Evolutionary conservation across 92 coral and sea anemone species (phyloP).

Genomic region (Epizoanthus illoricatus): DNA sequence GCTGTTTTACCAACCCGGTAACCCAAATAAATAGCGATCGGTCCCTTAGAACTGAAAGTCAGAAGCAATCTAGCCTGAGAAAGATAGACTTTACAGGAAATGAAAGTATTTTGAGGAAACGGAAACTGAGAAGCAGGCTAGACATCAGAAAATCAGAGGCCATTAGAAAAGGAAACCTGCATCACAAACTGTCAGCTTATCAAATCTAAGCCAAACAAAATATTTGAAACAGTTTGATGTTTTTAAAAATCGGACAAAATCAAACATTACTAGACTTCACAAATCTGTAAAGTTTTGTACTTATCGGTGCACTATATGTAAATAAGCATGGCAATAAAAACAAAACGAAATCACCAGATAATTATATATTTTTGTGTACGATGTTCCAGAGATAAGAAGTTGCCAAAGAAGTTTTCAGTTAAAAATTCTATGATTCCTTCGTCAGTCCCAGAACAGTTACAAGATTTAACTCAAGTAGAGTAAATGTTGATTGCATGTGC

Average conservation of each 20-base stretch:
- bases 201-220: neutral
- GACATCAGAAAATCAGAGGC: slow-evolving; percentile 20
- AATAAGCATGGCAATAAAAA: slow-evolving; percentile 55
- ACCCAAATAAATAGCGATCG: neutral
- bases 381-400: slow-evolving; percentile 45
- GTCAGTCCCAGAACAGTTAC: slow-evolving; percentile 40
- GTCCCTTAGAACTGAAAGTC: neutral
- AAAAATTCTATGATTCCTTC: slow-evolving; percentile 45
- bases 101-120: neutral
- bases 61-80: slow-evolving; percentile 37
- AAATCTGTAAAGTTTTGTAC: slow-evolving; percentile 44
- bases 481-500: slow-evolving; percentile 50
- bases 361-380: slow-evolving; percentile 49
- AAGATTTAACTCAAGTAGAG: slow-evolving; percentile 50
- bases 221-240: slow-evolving; percentile 49
- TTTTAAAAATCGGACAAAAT: slow-evolving; percentile 42
- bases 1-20: neutral
- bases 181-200: slow-evolving; percentile 16
- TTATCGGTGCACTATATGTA: slow-evolving; percentile 57
- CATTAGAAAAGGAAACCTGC: slow-evolving; percentile 12
- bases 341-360: slow-evolving; percentile 33
- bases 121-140: neutral
- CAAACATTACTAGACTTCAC: slow-evolving; percentile 48
- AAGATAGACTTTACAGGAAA: slow-evolving; percentile 4
- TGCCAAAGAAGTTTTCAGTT: slow-evolving; percentile 30